These are phyloP conservation scores for Caradrina clavipalpis DNA, from an alignment of 2,888 invertebrate species.

Conservation along the genomic window DNA sequence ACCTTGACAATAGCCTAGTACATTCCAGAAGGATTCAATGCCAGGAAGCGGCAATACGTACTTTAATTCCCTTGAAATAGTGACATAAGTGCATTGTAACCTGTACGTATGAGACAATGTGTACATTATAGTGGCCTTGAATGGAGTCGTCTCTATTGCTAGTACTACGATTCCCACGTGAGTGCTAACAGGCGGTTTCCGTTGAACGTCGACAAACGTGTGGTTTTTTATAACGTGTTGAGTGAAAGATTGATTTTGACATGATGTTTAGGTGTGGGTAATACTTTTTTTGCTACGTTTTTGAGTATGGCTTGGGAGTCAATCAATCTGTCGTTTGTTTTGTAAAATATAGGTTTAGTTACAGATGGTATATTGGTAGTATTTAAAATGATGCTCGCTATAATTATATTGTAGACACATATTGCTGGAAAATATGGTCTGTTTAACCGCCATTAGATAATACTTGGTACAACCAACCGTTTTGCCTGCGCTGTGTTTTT, in stretches of 20 bases:
- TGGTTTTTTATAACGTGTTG: constrained; percentile 34
- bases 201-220: constrained; percentile 34
- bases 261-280: background rate
- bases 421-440: too few species aligned
- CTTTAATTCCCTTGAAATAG: constrained; percentile 2
- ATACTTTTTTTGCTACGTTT: too few species aligned
- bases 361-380: too few species aligned
- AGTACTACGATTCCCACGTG: constrained; percentile 55
- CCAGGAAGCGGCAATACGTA: constrained; percentile 6
- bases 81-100: constrained; percentile 22
- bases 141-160: constrained; percentile 29
- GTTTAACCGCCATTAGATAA: too few species aligned
- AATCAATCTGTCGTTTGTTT: too few species aligned
- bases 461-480: too few species aligned
- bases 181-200: constrained; percentile 56
- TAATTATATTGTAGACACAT: too few species aligned
- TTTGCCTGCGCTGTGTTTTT: too few species aligned
- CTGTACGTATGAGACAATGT: constrained; percentile 5
- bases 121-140: constrained; percentile 38
- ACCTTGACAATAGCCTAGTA: constrained; percentile 11
- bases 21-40: constrained; percentile 22
- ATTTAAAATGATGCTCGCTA: too few species aligned
- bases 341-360: too few species aligned
- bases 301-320: too few species aligned
- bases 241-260: background rate